phyloP scores from a whole-genome alignment of 2,888 invertebrate species.

The Lasioglossum marginatum region DNA sequence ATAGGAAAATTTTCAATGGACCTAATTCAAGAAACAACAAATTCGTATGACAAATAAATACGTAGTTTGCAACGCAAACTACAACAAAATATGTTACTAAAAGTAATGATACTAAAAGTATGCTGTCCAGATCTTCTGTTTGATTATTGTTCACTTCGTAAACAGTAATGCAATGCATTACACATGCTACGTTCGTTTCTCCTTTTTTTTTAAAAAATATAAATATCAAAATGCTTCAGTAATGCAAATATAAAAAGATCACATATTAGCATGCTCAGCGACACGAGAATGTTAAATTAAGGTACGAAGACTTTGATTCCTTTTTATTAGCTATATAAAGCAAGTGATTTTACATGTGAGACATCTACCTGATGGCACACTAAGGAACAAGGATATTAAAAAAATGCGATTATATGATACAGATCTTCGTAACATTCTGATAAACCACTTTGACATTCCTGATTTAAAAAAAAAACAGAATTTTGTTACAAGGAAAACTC shows the following conservation, averaged over 20 bases:
- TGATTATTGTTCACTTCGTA: neutral
- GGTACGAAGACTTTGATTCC: constrained; percentile 51
- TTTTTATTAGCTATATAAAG: constrained; percentile 32
- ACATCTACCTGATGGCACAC: constrained; percentile 23
- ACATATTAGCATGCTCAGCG: constrained; percentile 53
- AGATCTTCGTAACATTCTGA: constrained; percentile 14
- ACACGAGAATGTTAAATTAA: constrained; percentile 51
- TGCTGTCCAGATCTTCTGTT: constrained; percentile 11
- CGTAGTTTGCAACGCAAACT: constrained; percentile 55
- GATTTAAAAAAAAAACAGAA: constrained; percentile 10
- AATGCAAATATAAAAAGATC: constrained; percentile 46
- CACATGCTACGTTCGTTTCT: constrained; percentile 27
- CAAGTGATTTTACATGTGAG: constrained; percentile 38
- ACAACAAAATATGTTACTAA: constrained; percentile 48
- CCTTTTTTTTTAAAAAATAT: constrained; percentile 15
- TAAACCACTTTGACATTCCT: constrained; percentile 35
- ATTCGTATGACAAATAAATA: constrained; percentile 35
- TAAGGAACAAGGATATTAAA: constrained; percentile 21
- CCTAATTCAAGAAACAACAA: constrained; percentile 20
- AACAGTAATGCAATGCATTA: constrained; percentile 50
- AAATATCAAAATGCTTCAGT: constrained; percentile 37
- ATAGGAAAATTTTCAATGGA: constrained; percentile 26
- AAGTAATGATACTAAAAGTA: constrained; percentile 32
- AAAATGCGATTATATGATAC: constrained; percentile 30
- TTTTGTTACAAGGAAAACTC: constrained; percentile 21